These are phyloP conservation scores for Enteromius unitaeniatus DNA, from an alignment of 2,797 vertebrate species.

Conservation along the genomic window DNA sequence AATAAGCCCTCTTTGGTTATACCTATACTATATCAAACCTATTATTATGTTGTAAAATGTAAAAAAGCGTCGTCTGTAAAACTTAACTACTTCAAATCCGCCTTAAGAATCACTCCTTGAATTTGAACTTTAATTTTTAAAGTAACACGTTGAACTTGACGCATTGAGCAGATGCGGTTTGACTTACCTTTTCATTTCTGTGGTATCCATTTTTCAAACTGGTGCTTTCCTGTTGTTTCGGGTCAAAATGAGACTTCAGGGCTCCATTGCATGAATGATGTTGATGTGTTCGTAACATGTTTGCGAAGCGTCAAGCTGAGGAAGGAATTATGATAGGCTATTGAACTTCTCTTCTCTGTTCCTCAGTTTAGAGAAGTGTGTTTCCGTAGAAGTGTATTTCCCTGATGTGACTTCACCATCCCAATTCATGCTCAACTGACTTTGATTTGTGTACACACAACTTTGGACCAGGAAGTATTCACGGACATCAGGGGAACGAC, in stretches of 20 bases:
- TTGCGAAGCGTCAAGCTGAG: conserved; percentile 22
- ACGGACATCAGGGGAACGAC: not conserved
- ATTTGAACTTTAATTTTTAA: not conserved
- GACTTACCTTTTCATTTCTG: conserved; percentile 65
- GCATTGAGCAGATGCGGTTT: not conserved
- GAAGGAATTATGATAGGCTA: not conserved
- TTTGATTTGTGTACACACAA: conserved; percentile 48
- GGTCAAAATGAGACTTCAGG: conserved; percentile 51
- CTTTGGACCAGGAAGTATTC: conserved; percentile 51
- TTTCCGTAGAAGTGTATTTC: conserved; percentile 23
- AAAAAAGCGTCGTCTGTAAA: not conserved
- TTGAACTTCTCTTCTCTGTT: conserved; percentile 29
- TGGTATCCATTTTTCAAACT: conserved; percentile 60
- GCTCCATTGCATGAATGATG: conserved; percentile 50
- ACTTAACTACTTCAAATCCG: not conserved
- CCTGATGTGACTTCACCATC: not conserved
- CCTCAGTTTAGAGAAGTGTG: conserved; percentile 13
- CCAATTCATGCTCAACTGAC: conserved; percentile 27
- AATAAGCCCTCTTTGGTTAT: not conserved
- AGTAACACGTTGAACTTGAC: not conserved
- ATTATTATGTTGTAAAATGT: not conserved
- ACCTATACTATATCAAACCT: not conserved
- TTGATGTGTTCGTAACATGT: conserved; percentile 66
- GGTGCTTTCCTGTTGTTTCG: conserved; percentile 54
- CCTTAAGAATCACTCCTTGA: not conserved